Evolutionary conservation across 2,888 invertebrate genomes (phyloP), one percentile per base, ranked within the genome.

Genomic region (Orthonychiurus folsomi): DNA sequence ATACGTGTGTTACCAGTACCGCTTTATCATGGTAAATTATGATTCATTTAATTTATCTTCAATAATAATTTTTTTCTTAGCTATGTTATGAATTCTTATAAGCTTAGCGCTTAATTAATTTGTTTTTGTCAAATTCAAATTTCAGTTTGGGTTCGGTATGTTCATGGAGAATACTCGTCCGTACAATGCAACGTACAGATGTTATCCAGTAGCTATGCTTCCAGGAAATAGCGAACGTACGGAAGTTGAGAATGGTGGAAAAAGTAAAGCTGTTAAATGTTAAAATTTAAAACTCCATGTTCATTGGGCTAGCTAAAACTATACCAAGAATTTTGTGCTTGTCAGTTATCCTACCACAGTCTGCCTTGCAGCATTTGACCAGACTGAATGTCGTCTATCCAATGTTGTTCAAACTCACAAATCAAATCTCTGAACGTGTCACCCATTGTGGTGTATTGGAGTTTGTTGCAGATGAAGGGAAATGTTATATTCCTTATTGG

Each of bases 391-490:
- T 97, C 67, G 93, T 89, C 75, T 99, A 97, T 76, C 99, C 99
- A 0, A 99, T 99, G 97, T 82, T 99, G 64, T 99, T 99, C 77
- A 96, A 95, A 77, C 79, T 99, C 27, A 89, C 86, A 27, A 96
- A 96, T 77, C 87, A 86, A 72, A 88, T 87, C 74, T 86, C 86
- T 3, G 86, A 86, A 68, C 83, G 93, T 65, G 81, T 86, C 27
- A 95, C 96, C 5, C 97, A 99, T 76, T 93, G 93, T 76, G 81
- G 82, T 73, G 71, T 99, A 0, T 77, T 99, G 67, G 99, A 99
- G 78, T 99, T 99, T 81, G 93, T 97, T 12, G 97, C 97, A 12
- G 96, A 97, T 77, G 99, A 99, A 79, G 97, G 96, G 27, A 91
- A 89, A 79, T 93, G 94, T 53, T 97, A 95, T 78, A 81, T 99